These are phyloP conservation scores for Cryptomyrus ogoouensis DNA, from an alignment of 2,113 vertebrate genomes.

Conservation along the genomic window DNA sequence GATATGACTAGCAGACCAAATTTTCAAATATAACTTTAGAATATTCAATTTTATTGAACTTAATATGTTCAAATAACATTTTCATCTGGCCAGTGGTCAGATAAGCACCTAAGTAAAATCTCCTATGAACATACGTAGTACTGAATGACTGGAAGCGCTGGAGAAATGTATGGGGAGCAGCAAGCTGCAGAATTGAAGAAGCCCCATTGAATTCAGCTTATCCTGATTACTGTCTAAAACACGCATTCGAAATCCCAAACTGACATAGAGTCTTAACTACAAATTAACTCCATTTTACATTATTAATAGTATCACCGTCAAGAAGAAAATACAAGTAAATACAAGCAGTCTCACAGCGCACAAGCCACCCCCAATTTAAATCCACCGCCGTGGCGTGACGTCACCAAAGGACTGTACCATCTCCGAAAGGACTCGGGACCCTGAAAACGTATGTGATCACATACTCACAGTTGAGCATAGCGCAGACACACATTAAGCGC, in stretches of 20 bases:
- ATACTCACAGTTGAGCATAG: not conserved
- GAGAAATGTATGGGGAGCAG: not conserved
- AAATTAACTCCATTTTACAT: not conserved
- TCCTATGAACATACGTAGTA: not conserved
- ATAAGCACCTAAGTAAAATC: not conserved
- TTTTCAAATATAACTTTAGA: not conserved
- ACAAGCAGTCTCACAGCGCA: not conserved
- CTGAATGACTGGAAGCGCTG: not conserved
- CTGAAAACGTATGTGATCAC: not conserved
- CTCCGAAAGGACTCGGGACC: not conserved
- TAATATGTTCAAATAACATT: not conserved
- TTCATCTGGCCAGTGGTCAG: not conserved
- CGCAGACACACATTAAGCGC: not conserved
- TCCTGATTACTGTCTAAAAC: not conserved
- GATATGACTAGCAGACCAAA: not conserved
- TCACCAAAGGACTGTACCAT: slow-evolving; percentile 44
- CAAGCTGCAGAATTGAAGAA: not conserved
- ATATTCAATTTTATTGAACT: not conserved
- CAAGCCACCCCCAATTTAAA: slow-evolving; percentile 10
- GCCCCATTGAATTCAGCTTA: not conserved
- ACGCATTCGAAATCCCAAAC: not conserved
- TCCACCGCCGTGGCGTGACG: slow-evolving; percentile 28
- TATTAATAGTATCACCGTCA: not conserved
- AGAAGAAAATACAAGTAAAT: not conserved
- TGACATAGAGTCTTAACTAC: not conserved